Conservation (phyloP, 2,888 invertebrate species). For the Meliscaeva auricollis region DNA sequence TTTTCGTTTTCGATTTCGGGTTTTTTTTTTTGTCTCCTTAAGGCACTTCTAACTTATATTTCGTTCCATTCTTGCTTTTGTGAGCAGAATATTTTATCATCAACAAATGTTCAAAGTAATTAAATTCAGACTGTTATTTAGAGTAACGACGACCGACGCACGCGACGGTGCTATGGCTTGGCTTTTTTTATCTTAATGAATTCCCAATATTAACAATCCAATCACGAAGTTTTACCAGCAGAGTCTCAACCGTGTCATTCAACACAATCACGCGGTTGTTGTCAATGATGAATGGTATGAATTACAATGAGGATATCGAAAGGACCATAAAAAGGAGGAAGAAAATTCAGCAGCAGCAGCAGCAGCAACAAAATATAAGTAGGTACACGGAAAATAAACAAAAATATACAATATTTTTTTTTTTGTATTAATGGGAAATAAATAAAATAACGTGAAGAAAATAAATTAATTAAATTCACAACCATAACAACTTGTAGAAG, state of each 20-base stretch:
- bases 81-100: conserved; percentile 25
- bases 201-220: conserved; percentile 35
- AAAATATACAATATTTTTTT: conserved; percentile 8
- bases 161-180: too few species aligned
- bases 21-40: neutral
- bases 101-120: conserved; percentile 15
- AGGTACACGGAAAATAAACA: neutral
- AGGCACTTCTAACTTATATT: conserved; percentile 3
- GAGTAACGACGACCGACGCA: neutral
- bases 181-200: conserved; percentile 23
- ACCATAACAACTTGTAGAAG: neutral
- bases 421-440: conserved; percentile 13
- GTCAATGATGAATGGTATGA: conserved; percentile 31
- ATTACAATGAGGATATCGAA: conserved; percentile 26
- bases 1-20: neutral
- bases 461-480: conserved; percentile 45
- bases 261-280: conserved; percentile 27
- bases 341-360: neutral
- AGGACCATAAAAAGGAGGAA: conserved; percentile 4
- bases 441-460: conserved; percentile 42
- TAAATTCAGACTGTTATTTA: conserved; percentile 28
- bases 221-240: conserved; percentile 20
- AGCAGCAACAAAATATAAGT: neutral
- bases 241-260: neutral
- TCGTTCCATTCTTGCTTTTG: neutral